Evolutionary conservation across 2,888 invertebrate genomes (phyloP).

Genomic region (Callimorpha dominula): DNA sequence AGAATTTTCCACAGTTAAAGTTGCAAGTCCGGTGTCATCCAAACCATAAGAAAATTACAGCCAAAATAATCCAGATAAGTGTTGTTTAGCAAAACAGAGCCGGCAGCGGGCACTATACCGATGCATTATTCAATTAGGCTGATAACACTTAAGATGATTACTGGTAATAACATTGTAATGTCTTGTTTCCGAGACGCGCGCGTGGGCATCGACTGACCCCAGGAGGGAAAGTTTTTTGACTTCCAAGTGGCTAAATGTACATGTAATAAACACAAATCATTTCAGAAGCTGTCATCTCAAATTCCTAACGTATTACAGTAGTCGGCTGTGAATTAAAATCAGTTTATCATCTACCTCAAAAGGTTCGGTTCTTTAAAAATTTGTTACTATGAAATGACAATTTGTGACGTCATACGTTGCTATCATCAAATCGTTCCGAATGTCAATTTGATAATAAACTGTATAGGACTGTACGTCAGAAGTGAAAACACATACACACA

Average conservation of each 20-base stretch:
- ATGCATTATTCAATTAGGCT: slow-evolving; percentile 85
- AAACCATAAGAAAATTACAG: slow-evolving; percentile 22
- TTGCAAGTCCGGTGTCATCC: slow-evolving; percentile 8
- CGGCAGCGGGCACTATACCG: slow-evolving; percentile 63
- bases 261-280: slow-evolving; percentile 8
- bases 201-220: slow-evolving; percentile 69
- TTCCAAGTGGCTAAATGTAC: slow-evolving; percentile 19
- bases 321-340: neutral
- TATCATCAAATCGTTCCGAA: neutral
- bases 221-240: slow-evolving; percentile 41
- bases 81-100: slow-evolving; percentile 49
- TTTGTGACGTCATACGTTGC: neutral
- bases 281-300: neutral
- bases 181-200: slow-evolving; percentile 79
- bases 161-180: slow-evolving; percentile 85
- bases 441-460: neutral
- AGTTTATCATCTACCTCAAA: neutral
- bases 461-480: too few species aligned
- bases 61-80: slow-evolving; percentile 41
- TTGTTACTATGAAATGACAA: neutral
- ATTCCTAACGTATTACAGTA: neutral
- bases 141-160: slow-evolving; percentile 85
- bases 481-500: too few species aligned
- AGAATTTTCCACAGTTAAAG: neutral
- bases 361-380: too few species aligned